Base-by-base conservation (phyloP, 2,888 invertebrate genomes). In the Odontocerum albicorne region DNA sequence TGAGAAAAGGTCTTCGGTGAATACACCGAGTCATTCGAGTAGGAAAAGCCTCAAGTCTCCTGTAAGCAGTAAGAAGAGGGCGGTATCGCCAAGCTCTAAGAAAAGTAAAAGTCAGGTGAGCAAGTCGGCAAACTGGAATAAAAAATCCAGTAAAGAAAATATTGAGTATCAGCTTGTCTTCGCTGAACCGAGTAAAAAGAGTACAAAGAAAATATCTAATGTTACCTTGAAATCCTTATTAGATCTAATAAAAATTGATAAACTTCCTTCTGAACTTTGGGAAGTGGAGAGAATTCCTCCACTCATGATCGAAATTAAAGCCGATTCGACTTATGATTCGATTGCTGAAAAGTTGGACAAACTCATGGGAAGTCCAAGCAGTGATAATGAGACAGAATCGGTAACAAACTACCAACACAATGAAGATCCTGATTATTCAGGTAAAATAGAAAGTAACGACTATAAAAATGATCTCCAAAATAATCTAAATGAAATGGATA, bases 311-410 rank as follows among this genome's bases (percentile, higher is more conserved):
- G 27, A 19, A n/a, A 27, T 20, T 7, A 74, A 72, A 60, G 71
- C 75, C 66, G 77, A 77, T 63, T 74, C 75, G 68, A 74, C 77
- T 3, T 78, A 77, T 70, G 77, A 78, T 59, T 67, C 75, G 49
- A 77, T 78, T 65, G 78, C 77, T 39, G 77, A 77, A 6, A 77
- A 78, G 64, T 64, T 78, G 32, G 27, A 27, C 27, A 27, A 7
- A 7, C 10, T 27, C 4, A 27, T 27, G 27, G 10, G 3, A 47
- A 36, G 49, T 62, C 45, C 69, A 68, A n/a, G 67, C 61, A 20
- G 73, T 72, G 64, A 16, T 21, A 10, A 36, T 13, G 6, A 19
- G 10, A n/a, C n/a, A n/a, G n/a, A n/a, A n/a, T n/a, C n/a, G n/a
- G n/a, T n/a, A n/a, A n/a, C n/a, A n/a, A n/a, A n/a, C n/a, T n/a